Percentiles rank a stretch among this genome's conserved stretches.
These are phyloP conservation scores for Mastomys natalensis DNA, from an alignment of 2,113 vertebrate genomes.

Conservation along the genomic window DNA sequence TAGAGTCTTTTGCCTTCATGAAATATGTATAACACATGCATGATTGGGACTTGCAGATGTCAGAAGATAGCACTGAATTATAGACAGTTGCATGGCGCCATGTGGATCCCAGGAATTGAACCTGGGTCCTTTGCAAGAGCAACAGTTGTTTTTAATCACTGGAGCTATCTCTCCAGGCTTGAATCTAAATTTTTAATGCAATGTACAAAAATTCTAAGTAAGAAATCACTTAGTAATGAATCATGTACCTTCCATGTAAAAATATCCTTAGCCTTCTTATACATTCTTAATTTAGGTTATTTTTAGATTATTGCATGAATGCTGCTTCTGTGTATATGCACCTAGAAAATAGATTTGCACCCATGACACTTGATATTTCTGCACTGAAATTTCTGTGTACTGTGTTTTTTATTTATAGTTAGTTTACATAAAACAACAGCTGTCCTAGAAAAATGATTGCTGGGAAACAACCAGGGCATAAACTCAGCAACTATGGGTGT, in stretches of 20 bases:
- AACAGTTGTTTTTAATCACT: not conserved
- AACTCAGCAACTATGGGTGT: conserved; percentile 74
- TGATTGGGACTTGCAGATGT: rapidly evolving
- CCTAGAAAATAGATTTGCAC: conserved; percentile 60
- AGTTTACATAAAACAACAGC: conserved; percentile 86
- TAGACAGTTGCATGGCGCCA: not conserved
- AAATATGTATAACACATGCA: not conserved
- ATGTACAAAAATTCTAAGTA: not conserved
- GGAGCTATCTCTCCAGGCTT: too few species aligned
- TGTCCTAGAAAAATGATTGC: conserved; percentile 82
- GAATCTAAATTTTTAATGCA: conserved; percentile 12
- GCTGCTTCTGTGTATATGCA: not conserved
- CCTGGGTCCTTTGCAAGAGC: not conserved
- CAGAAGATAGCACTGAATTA: not conserved
- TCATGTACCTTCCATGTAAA: not conserved
- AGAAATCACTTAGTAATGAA: not conserved
- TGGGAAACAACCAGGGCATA: conserved; percentile 62
- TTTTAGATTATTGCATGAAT: conserved; percentile 45
- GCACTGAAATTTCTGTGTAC: conserved; percentile 48
- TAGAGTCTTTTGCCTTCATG: not conserved
- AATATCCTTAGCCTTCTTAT: conserved; percentile 7
- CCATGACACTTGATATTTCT: conserved; percentile 49
- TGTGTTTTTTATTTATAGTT: conserved; percentile 64
- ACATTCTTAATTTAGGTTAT: not conserved
- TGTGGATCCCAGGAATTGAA: not conserved